These are phyloP conservation scores for Mola mola DNA, from an alignment of 2,113 vertebrate genomes.

Conservation along the genomic window DNA sequence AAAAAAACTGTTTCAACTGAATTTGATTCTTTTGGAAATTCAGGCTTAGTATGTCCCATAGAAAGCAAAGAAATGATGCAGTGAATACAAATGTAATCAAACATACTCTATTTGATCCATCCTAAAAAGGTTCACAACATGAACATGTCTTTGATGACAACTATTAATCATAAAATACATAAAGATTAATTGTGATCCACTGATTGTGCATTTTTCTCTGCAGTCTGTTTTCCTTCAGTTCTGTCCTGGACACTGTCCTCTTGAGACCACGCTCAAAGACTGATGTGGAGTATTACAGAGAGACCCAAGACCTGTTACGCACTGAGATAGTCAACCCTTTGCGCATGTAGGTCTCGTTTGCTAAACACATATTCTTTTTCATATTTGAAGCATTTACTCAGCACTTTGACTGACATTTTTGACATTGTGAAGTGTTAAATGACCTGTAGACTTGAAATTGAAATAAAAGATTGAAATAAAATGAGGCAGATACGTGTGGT, in stretches of 20 bases:
- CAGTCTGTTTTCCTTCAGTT: constrained; percentile 98
- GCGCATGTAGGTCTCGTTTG: constrained; percentile 88
- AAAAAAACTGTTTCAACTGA: too few species aligned
- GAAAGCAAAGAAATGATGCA: background rate
- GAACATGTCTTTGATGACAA: too few species aligned
- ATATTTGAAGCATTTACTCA: background rate
- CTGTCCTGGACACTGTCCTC: constrained; percentile 95
- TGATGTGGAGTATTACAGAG: constrained; percentile 96
- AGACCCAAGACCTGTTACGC: constrained; percentile 94
- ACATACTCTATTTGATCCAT: too few species aligned
- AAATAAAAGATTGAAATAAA: background rate
- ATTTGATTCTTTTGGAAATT: too few species aligned
- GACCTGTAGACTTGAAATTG: background rate
- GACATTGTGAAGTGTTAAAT: too few species aligned
- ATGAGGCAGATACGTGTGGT: background rate
- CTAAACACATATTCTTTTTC: background rate
- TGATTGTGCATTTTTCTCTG: constrained; percentile 9
- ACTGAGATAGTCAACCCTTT: constrained; percentile 98
- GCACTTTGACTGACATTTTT: too few species aligned
- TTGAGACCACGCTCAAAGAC: constrained; percentile 95
- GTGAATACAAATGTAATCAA: background rate
- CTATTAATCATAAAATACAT: background rate
- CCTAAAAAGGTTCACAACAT: too few species aligned
- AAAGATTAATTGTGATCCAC: background rate
- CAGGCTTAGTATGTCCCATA: background rate